Conservation (phyloP, 2,888 invertebrate species). For the Campopleginae sp. region DNA sequence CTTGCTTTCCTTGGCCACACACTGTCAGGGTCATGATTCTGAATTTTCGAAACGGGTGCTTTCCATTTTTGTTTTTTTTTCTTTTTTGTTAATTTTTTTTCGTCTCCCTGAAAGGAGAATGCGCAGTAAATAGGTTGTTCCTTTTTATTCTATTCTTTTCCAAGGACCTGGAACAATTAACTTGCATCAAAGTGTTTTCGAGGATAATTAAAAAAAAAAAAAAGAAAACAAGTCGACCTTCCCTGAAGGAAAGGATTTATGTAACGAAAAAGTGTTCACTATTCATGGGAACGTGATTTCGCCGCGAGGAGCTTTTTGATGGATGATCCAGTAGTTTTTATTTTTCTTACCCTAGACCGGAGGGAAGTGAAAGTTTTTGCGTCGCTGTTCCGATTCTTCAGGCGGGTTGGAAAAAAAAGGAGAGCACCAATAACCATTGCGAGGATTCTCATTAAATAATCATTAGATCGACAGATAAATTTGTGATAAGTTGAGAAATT, state of each 20-base stretch:
- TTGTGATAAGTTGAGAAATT: slow-evolving; percentile 56
- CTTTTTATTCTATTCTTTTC: background rate
- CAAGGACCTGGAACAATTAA: slow-evolving; percentile 7
- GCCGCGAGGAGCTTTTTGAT: background rate
- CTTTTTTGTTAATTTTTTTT: background rate
- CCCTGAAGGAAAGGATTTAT: background rate
- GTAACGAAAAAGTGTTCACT: background rate
- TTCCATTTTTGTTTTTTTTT: background rate
- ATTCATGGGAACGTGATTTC: background rate
- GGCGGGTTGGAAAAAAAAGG: background rate
- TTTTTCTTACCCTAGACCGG: background rate
- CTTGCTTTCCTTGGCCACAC: background rate
- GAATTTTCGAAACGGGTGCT: background rate
- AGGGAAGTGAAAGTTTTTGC: background rate
- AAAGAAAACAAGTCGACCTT: background rate
- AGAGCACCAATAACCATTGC: slow-evolving; percentile 21
- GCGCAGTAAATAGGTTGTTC: background rate
- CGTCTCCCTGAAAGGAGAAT: background rate
- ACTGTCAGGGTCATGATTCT: background rate
- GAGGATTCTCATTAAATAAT: slow-evolving; percentile 52
- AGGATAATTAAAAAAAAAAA: background rate
- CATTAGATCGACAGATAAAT: slow-evolving; percentile 33
- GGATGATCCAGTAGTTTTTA: slow-evolving; percentile 20
- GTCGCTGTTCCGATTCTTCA: background rate
- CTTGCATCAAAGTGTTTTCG: background rate